These are phyloP conservation scores for Malaclemys terrapin DNA, from an alignment of 2,113 vertebrate genomes.

Conservation along the genomic window DNA sequence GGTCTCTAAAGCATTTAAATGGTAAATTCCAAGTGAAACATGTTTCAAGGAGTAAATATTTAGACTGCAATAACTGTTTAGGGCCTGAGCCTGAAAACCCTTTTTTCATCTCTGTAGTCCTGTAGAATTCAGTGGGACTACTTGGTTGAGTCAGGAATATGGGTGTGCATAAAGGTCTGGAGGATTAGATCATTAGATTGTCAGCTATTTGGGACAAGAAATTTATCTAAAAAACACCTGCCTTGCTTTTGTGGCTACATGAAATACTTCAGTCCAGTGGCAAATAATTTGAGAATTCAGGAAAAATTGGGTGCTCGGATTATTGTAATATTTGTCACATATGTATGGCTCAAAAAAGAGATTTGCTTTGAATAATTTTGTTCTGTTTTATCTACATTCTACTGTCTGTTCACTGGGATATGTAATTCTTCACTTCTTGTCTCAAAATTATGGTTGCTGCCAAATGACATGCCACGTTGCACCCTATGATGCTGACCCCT, in stretches of 20 bases:
- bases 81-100: background rate
- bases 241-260: background rate
- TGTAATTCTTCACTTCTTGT: background rate
- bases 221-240: accelerated
- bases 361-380: background rate
- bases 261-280: background rate
- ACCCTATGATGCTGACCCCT: background rate
- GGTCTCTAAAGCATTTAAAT: background rate
- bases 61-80: background rate
- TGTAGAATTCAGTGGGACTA: background rate
- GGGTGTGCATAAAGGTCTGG: background rate
- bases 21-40: background rate
- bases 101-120: background rate
- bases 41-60: background rate
- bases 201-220: accelerated
- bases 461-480: background rate
- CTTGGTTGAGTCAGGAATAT: background rate
- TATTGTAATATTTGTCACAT: background rate
- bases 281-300: background rate
- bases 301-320: background rate
- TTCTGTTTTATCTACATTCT: background rate
- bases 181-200: background rate
- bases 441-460: background rate
- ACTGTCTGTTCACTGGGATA: background rate
- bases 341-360: background rate